phyloP scores from a whole-genome alignment of 2,797 vertebrate genomes.

The Octomys mimax region DNA sequence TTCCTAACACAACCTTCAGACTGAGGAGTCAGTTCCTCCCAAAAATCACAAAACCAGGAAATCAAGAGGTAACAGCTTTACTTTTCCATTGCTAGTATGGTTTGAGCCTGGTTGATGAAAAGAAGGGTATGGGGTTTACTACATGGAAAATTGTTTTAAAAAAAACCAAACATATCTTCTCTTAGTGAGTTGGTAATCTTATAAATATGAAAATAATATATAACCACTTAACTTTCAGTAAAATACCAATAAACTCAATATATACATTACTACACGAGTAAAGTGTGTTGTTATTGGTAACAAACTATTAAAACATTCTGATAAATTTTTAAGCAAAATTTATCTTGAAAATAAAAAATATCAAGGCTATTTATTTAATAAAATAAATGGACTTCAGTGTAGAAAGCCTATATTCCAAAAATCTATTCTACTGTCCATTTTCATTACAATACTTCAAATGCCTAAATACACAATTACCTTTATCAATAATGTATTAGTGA shows the following conservation, averaged over 20 bases:
- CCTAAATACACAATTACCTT: not conserved
- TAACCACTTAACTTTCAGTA: conserved; percentile 30
- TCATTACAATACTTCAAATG: conserved; percentile 5
- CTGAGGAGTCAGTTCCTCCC: conserved; percentile 44
- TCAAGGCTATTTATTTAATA: not conserved
- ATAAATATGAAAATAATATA: conserved; percentile 24
- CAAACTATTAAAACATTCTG: not conserved
- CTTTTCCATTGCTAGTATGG: conserved; percentile 48
- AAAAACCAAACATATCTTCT: not conserved
- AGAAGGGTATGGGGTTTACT: not conserved
- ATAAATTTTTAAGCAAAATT: conserved; percentile 53
- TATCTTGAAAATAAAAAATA: conserved; percentile 59
- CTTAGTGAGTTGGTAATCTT: conserved; percentile 18
- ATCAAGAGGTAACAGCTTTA: conserved; percentile 59
- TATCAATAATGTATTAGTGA: not conserved
- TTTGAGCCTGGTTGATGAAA: conserved; percentile 48
- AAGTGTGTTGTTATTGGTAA: not conserved
- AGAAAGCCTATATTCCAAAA: conserved; percentile 62
- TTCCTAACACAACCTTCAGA: conserved; percentile 64
- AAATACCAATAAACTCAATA: conserved; percentile 39
- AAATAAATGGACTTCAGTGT: conserved; percentile 28
- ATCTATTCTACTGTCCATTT: not conserved
- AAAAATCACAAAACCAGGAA: conserved; percentile 69
- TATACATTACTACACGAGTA: conserved; percentile 15
- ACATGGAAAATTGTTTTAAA: not conserved